Evolutionary conservation across 2,888 invertebrate species (phyloP), one percentile per base, ranked within the genome.

Genomic region (Melanostoma mellinum): DNA sequence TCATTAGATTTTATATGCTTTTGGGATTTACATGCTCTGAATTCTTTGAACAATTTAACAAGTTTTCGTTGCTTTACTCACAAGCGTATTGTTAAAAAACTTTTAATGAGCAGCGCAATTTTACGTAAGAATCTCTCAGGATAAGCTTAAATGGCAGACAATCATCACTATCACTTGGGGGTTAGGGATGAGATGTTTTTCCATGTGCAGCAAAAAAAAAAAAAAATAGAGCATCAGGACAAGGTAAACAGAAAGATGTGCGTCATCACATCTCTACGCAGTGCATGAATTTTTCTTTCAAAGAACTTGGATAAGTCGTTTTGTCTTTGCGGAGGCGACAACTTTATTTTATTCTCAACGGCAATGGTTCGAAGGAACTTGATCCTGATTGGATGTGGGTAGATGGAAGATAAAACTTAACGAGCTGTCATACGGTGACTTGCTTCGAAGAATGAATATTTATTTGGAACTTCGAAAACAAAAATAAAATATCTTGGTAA

Each of bases 91-190:
- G 68, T 69, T 74, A 60, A 56, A 20, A 20, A 73, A 78, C 68
- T 78, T 74, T 82, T 71, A 76, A 80, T 80, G 80, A 76, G 76
- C 71, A 63, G 68, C 52, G 56, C 58, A 65, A 42, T 52, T 63
- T 79, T 63, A 71, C 53, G 71, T 71, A 75, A 58, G 61, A 40
- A 9, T 36, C 3, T 8, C 32, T n/a, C 10, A 32, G 30, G 36
- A 4, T 8, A 5, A 42, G 10, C 32, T 35, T 9, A 32, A 4
- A 2, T 36, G 44, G 9, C 32, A 3, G 6, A 48, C 32, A 36
- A 48, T 35, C 6, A 10, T 32, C 10, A 38, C 20, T 32, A 30
- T 36, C 3, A 20, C 42, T 44, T 53, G 55, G 73, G 44, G 32
- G 3, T 60, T 42, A 44, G 60, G 35, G 44, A 6, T n/a, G 8